phyloP scores from a whole-genome alignment of 2,113 vertebrate species.

The Strigops habroptila region DNA sequence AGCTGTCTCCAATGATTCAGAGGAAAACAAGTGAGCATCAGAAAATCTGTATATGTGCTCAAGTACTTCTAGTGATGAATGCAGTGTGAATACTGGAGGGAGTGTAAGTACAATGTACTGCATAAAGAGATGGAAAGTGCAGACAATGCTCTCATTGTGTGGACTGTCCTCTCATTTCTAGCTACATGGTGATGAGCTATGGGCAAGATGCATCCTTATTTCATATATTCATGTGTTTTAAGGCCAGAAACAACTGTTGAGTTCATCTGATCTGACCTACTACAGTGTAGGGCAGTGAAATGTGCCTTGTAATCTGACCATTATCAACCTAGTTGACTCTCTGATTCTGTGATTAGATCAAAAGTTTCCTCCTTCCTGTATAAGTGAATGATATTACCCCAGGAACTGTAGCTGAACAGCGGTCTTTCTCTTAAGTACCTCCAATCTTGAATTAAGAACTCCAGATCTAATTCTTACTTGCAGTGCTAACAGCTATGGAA shows the following conservation, averaged over 20 bases:
- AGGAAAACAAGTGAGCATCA: not conserved
- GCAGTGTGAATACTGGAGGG: not conserved
- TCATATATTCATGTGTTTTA: not conserved
- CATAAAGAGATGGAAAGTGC: not conserved
- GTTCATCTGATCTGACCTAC: not conserved
- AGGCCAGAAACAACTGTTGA: not conserved
- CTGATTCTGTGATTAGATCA: not conserved
- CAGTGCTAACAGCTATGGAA: not conserved
- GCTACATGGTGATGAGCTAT: not conserved
- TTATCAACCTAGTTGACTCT: not conserved
- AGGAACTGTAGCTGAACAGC: not conserved
- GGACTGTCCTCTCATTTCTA: not conserved
- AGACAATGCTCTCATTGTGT: not conserved
- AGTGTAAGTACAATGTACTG: not conserved
- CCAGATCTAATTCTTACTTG: not conserved
- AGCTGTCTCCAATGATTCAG: not conserved
- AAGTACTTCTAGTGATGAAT: not conserved
- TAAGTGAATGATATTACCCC: not conserved
- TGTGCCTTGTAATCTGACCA: not conserved
- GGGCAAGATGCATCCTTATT: not conserved
- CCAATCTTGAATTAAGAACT: not conserved
- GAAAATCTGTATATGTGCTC: not conserved
- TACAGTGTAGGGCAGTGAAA: not conserved
- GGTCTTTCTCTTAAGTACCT: not conserved
- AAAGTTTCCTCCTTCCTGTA: not conserved